A percentile compares a stretch with the other conserved stretches of the same genome.
These are phyloP conservation scores for Eudemis profundana DNA, from an alignment of 2,888 invertebrate species.

Conservation along the genomic window DNA sequence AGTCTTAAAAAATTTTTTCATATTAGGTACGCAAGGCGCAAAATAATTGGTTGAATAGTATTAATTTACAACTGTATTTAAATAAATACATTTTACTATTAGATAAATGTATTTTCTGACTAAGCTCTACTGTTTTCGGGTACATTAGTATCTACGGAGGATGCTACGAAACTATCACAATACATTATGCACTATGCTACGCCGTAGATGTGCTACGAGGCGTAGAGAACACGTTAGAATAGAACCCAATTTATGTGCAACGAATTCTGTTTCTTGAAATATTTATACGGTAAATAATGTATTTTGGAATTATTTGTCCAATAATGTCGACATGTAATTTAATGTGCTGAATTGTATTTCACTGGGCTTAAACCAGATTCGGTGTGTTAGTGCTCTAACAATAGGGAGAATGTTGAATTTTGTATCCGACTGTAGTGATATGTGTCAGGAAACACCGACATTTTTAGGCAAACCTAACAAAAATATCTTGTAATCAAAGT, in stretches of 20 bases:
- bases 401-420: no score
- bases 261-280: conserved; percentile 32
- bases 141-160: conserved; percentile 8
- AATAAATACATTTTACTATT: not conserved
- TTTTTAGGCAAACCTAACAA: no score
- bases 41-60: conserved; percentile 5
- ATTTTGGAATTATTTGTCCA: no score
- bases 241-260: conserved; percentile 19
- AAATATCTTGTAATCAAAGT: no score
- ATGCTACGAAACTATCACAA: conserved; percentile 32
- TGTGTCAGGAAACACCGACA: no score
- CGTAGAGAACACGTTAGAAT: conserved; percentile 31
- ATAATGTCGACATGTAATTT: no score
- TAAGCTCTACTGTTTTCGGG: conserved; percentile 12
- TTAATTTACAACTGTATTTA: not conserved
- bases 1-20: no score
- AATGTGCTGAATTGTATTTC: not conserved
- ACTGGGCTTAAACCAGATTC: no score
- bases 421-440: no score
- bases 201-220: conserved; percentile 24
- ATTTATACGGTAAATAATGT: conserved; percentile 9
- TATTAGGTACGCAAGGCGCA: no score
- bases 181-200: conserved; percentile 37
- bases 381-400: no score
- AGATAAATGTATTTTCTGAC: conserved; percentile 13